A percentile compares a stretch with the other conserved stretches of the same genome.
phyloP scores from a whole-genome alignment of 2,113 vertebrate species.

The Gymnorhina tibicen region DNA sequence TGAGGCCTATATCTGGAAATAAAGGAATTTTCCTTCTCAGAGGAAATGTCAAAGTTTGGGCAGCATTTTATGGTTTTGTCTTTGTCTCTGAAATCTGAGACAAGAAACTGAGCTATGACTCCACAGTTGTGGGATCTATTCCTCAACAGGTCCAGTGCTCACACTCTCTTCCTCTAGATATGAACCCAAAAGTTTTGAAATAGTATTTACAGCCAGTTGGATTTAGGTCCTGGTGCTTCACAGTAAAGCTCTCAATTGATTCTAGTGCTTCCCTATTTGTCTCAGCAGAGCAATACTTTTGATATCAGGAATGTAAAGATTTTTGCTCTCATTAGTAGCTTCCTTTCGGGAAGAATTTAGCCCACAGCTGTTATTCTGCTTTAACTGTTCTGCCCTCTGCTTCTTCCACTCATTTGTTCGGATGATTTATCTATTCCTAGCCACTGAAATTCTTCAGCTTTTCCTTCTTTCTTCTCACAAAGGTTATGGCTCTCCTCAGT shows the following conservation, averaged over 20 bases:
- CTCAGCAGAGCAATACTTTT: not conserved
- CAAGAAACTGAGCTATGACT: not conserved
- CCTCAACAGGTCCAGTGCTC: not conserved
- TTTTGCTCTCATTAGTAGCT: not conserved
- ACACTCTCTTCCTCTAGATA: not conserved
- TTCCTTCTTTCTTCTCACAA: not conserved
- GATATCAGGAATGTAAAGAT: not conserved
- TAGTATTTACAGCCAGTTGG: not conserved
- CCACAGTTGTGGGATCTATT: not conserved
- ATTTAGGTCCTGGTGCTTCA: not conserved
- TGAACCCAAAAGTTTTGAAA: not conserved
- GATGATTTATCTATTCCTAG: slow-evolving; percentile 10
- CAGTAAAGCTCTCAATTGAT: not conserved
- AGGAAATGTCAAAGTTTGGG: not conserved
- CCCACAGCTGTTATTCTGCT: slow-evolving; percentile 32
- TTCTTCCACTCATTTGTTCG: not conserved
- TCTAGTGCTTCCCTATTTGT: not conserved
- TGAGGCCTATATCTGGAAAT: not conserved
- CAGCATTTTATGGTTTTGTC: not conserved
- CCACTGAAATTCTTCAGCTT: not conserved
- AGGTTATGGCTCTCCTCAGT: not conserved
- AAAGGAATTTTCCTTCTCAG: not conserved
- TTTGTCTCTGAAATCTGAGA: not conserved
- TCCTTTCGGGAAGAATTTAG: not conserved
- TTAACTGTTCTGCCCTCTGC: not conserved